Conservation (phyloP, 2,113 vertebrate genomes). For the Chloropsis hardwickii region DNA sequence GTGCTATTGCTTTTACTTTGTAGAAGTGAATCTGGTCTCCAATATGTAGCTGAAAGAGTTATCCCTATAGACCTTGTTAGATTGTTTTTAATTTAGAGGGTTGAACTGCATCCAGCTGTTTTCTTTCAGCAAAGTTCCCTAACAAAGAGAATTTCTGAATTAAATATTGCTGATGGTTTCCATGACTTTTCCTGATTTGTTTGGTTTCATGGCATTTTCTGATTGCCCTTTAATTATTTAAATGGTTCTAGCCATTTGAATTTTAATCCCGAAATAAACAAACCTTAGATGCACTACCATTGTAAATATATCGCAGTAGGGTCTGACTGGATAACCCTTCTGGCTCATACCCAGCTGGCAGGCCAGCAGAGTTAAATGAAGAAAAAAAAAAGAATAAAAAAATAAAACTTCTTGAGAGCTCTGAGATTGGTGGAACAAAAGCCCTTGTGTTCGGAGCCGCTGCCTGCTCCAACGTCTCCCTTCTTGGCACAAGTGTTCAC, state of each 20-base stretch:
- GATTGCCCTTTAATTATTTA: conserved; percentile 73
- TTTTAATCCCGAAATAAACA: conserved; percentile 52
- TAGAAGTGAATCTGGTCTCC: conserved; percentile 76
- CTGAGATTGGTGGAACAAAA: conserved; percentile 61
- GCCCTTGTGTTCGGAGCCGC: conserved; percentile 17
- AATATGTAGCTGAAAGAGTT: conserved; percentile 73
- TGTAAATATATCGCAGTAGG: conserved; percentile 61
- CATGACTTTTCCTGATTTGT: conserved; percentile 69
- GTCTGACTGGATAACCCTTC: conserved; percentile 70
- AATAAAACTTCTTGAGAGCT: conserved; percentile 40
- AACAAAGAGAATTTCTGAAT: conserved; percentile 75
- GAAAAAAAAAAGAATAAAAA: neutral
- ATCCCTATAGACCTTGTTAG: conserved; percentile 76
- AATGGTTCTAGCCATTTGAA: conserved; percentile 71
- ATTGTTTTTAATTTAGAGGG: conserved; percentile 78
- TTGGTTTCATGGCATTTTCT: conserved; percentile 69
- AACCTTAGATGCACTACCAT: conserved; percentile 58
- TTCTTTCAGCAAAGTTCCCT: conserved; percentile 72
- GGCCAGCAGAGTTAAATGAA: conserved; percentile 32
- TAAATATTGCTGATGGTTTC: conserved; percentile 75
- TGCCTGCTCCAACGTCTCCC: conserved; percentile 40
- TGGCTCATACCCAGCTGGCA: conserved; percentile 72
- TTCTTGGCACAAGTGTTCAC: conserved; percentile 21
- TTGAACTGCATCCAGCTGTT: conserved; percentile 77
- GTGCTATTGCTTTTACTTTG: conserved; percentile 73